Evolutionary conservation across 2,888 invertebrate species (phyloP).

Genomic region (Ptilodon capucinus): DNA sequence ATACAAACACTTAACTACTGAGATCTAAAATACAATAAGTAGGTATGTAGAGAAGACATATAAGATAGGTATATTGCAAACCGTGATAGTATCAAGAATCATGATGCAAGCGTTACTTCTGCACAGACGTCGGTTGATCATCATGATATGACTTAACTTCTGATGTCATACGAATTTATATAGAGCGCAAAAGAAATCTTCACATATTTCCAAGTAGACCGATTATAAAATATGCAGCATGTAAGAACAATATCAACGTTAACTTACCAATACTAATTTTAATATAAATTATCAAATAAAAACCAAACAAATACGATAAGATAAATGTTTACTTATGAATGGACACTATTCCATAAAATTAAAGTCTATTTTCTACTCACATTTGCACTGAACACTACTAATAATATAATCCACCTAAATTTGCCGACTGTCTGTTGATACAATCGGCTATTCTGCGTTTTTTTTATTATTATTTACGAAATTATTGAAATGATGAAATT

Average conservation of each 20-base stretch:
- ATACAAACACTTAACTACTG: too few species aligned
- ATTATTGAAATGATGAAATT: too few species aligned
- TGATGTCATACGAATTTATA: conserved; percentile 54
- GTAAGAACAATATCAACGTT: too few species aligned
- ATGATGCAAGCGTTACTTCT: conserved; percentile 6
- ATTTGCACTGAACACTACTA: conserved; percentile 9
- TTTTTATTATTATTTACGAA: too few species aligned
- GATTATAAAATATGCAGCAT: too few species aligned
- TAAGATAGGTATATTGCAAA: conserved; percentile 5
- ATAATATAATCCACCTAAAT: conserved; percentile 7
- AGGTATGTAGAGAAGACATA: neutral
- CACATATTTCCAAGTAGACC: too few species aligned
- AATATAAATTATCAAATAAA: conserved; percentile 7
- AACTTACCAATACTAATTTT: neutral
- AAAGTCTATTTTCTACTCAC: conserved; percentile 9
- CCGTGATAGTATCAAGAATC: conserved; percentile 7
- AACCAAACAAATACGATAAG: conserved; percentile 9
- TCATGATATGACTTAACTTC: conserved; percentile 52
- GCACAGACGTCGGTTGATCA: conserved; percentile 15
- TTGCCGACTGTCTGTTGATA: conserved; percentile 7
- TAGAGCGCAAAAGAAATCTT: conserved; percentile 17
- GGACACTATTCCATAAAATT: neutral
- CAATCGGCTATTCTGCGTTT: too few species aligned
- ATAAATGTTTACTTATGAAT: neutral
- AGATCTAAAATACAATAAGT: neutral